Percentiles rank a stretch among this genome's conserved stretches.
These are phyloP conservation scores for Drosophila niveifrons DNA, from an alignment of 2,888 invertebrate genomes.

Conservation along the genomic window DNA sequence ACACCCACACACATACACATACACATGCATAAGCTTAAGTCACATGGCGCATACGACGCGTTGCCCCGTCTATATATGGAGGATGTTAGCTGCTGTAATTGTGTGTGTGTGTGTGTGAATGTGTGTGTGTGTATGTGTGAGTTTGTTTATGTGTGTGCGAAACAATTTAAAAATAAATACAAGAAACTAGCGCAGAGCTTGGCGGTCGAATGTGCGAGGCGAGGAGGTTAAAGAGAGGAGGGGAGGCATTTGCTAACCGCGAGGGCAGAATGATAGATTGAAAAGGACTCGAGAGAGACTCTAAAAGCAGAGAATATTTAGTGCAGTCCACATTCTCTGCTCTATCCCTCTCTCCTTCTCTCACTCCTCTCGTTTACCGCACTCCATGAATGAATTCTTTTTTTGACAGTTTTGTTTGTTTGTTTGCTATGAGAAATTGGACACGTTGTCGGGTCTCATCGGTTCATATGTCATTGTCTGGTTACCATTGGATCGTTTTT, in stretches of 20 bases:
- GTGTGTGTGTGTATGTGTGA: constrained; percentile 8
- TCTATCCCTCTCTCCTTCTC: neutral
- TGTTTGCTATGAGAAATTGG: constrained; percentile 59
- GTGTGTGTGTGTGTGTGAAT: constrained; percentile 21
- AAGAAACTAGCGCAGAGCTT: constrained; percentile 77
- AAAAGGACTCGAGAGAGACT: constrained; percentile 40
- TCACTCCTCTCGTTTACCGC: neutral
- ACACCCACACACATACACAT: constrained; percentile 13
- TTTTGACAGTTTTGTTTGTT: constrained; percentile 42
- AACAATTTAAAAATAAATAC: constrained; percentile 81
- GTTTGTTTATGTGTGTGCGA: constrained; percentile 54
- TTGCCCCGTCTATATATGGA: constrained; percentile 40
- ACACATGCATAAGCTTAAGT: constrained; percentile 51
- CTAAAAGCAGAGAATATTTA: constrained; percentile 7
- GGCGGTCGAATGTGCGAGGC: constrained; percentile 35
- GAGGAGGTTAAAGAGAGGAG: neutral
- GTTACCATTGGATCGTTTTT: constrained; percentile 49
- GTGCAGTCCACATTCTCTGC: neutral
- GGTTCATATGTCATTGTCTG: constrained; percentile 65
- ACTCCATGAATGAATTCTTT: constrained; percentile 12
- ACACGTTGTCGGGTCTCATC: constrained; percentile 47
- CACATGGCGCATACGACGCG: constrained; percentile 65
- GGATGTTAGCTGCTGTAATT: constrained; percentile 57
- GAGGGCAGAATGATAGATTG: constrained; percentile 78
- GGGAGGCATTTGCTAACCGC: constrained; percentile 43